Percentiles rank a stretch among this genome's conserved stretches.
These are phyloP conservation scores for Talpa occidentalis DNA, from an alignment of 2,113 vertebrate genomes.

Conservation along the genomic window DNA sequence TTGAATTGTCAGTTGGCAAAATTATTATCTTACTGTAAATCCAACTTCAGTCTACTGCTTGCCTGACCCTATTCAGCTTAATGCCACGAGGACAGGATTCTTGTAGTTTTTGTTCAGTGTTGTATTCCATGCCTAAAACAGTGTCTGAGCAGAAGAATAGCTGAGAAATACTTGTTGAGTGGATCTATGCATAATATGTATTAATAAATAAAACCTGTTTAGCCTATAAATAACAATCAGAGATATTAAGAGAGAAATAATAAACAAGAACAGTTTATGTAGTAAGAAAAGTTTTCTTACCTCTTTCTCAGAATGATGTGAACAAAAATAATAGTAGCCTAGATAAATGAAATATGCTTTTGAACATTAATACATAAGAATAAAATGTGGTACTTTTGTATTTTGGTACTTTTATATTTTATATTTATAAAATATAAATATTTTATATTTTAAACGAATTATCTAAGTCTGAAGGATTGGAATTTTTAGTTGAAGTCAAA, in stretches of 20 bases:
- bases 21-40: neutral
- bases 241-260: neutral
- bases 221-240: neutral
- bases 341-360: neutral
- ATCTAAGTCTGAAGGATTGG: neutral
- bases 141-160: neutral
- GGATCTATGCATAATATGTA: neutral
- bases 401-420: no score
- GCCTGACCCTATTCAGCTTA: neutral
- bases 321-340: neutral
- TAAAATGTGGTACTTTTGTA: neutral
- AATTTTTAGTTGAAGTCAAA: neutral
- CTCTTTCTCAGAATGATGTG: neutral
- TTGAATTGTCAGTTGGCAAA: neutral
- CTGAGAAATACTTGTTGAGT: neutral
- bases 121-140: neutral
- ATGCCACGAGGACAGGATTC: neutral
- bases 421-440: no score
- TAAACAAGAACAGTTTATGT: neutral
- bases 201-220: neutral
- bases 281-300: neutral
- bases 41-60: neutral
- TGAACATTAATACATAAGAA: neutral
- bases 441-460: no score
- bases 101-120: neutral